Percentiles rank a stretch among this genome's conserved stretches.
Conservation (phyloP, 2,113 vertebrate genomes). For the Tachycineta bicolor region DNA sequence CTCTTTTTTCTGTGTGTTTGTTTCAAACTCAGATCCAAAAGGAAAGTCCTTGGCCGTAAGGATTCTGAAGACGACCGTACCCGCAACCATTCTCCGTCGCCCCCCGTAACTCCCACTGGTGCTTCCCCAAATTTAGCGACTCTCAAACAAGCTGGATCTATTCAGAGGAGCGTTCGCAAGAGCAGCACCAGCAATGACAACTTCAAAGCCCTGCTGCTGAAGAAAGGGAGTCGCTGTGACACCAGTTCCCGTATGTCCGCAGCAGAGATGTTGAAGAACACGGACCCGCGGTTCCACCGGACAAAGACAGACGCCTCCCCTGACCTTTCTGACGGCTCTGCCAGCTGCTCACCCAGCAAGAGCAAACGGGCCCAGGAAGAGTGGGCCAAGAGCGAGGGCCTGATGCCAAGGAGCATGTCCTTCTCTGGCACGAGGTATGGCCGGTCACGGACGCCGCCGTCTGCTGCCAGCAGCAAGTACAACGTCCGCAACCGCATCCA, state of each 20-base stretch:
- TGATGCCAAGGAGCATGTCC: conserved; percentile 82
- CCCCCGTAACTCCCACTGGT: conserved; percentile 87
- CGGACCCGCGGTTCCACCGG: conserved; percentile 88
- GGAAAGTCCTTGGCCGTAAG: conserved; percentile 93
- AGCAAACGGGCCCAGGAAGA: conserved; percentile 83
- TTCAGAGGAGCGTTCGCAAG: conserved; percentile 91
- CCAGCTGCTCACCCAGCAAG: conserved; percentile 74
- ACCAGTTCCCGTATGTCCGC: conserved; percentile 94
- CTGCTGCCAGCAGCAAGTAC: conserved; percentile 95
- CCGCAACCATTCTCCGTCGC: conserved; percentile 82
- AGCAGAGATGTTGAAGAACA: conserved; percentile 92
- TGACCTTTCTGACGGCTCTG: conserved; percentile 68
- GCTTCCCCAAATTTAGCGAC: conserved; percentile 72
- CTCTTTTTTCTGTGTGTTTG: background rate
- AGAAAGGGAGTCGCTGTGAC: conserved; percentile 92
- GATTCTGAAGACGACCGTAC: conserved; percentile 92
- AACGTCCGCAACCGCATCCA: conserved; percentile 89
- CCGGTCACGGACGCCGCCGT: conserved; percentile 91
- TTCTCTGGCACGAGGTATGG: conserved; percentile 82
- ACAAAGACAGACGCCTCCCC: conserved; percentile 73
- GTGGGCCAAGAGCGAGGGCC: conserved; percentile 86
- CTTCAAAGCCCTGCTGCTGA: conserved; percentile 98
- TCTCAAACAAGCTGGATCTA: conserved; percentile 84
- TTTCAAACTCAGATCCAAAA: conserved; percentile 87
- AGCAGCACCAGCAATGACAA: conserved; percentile 95